Percentiles rank a stretch among this genome's conserved stretches.
Evolutionary conservation across 2,888 invertebrate genomes (phyloP).

Genomic region (Phyllotreta striolata): DNA sequence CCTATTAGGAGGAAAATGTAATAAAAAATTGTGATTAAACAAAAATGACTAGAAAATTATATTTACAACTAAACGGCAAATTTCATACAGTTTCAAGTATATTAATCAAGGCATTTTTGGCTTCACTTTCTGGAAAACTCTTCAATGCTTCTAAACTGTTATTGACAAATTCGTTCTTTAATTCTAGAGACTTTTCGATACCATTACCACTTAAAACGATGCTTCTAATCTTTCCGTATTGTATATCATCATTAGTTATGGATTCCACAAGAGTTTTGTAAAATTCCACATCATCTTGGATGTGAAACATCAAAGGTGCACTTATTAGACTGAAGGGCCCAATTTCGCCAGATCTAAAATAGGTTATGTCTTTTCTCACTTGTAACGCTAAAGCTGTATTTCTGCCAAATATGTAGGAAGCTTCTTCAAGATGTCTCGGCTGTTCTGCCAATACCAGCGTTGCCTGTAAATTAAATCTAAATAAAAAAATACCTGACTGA

Average conservation of each 20-base stretch:
- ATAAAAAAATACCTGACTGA: background rate
- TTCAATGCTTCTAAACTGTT: conserved; percentile 76
- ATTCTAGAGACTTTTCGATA: conserved; percentile 72
- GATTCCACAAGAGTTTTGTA: conserved; percentile 71
- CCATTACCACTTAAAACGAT: conserved; percentile 67
- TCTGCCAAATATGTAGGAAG: conserved; percentile 86
- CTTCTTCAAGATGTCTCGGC: conserved; percentile 72
- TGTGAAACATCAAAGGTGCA: conserved; percentile 83
- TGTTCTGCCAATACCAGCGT: conserved; percentile 85
- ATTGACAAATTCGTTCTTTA: conserved; percentile 76
- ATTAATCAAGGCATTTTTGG: conserved; percentile 80
- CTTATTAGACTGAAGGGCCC: conserved; percentile 74
- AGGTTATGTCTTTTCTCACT: conserved; percentile 71
- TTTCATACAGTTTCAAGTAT: conserved; percentile 72
- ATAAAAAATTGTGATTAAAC: conserved; percentile 10
- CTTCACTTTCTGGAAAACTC: conserved; percentile 79
- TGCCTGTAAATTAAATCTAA: conserved; percentile 51
- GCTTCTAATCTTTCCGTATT: conserved; percentile 65
- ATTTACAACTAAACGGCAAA: background rate
- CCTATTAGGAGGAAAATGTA: background rate
- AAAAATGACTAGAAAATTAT: conserved; percentile 7
- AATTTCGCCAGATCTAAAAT: conserved; percentile 62
- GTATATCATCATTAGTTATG: conserved; percentile 67
- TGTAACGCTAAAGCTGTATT: conserved; percentile 91
- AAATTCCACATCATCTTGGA: conserved; percentile 74